Base-by-base conservation (phyloP, 2,113 vertebrate genomes). In the Porphyrio hochstetteri region DNA sequence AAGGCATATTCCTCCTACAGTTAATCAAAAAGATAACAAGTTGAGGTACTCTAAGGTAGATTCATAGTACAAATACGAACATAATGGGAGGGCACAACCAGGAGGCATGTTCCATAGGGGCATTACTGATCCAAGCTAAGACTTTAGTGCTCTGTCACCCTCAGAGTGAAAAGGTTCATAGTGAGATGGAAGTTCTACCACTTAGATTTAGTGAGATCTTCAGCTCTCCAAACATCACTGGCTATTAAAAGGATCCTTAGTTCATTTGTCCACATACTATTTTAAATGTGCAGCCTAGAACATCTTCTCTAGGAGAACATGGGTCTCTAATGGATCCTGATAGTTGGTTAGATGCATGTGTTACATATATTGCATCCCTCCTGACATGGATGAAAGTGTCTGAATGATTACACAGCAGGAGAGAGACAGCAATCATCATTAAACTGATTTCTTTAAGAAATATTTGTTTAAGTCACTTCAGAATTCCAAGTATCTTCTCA, bases 391-490 rank as follows among this genome's bases (percentile, higher is more conserved):
- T 81, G 33, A 29, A 86, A 55, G 23, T 28, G 9, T 23, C 20
- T 75, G 52, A 89, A 64, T 8, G 7, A 67, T 52, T 38, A 57
- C 17, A 17, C 17, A n/a, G n/a, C 8, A 72, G 21, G 16, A 79
- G 38, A 70, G 42, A 76, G 44, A 17, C 7, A 50, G 44, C 2
- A 89, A 70, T 11, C 82, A 17, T 40, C 27, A 28, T 78, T 48
- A 52, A 82, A 68, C 19, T 50, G 50, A 80, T 72, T 85, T 80
- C 15, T 85, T 61, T 50, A 79, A 85, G 53, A 82, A 95, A 76
- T 59, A 15, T 82, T 94, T 93, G 36, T 60, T 78, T 71, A 87
- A 95, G n/a, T 57, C 35, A 79, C 44, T 82, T 95, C 74, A 91
- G 72, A 92, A 89, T 53, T 91, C 48, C 46, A 33, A 82, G 24